A percentile compares a stretch with the other conserved stretches of the same genome.
phyloP scores from a whole-genome alignment of 2,113 vertebrate genomes.

The Electrona antarctica region DNA sequence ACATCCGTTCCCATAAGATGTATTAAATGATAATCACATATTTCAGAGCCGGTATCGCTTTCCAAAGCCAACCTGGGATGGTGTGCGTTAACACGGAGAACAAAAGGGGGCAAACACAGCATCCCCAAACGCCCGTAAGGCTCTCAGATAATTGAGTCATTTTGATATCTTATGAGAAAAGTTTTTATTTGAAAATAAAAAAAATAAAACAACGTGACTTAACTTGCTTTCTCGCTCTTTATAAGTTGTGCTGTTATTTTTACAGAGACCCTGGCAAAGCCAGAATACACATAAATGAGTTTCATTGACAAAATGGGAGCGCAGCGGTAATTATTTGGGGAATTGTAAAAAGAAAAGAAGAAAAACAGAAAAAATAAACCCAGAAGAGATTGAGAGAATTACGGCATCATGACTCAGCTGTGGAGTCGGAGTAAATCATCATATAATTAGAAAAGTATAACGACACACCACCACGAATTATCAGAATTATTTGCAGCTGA shows the following conservation, averaged over 20 bases:
- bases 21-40: slow-evolving; percentile 64
- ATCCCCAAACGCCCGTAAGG: slow-evolving; percentile 37
- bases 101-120: slow-evolving; percentile 41
- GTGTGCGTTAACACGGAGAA: slow-evolving; percentile 26
- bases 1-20: slow-evolving; percentile 44
- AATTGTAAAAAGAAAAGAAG: slow-evolving; percentile 60
- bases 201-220: slow-evolving; percentile 26
- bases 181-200: slow-evolving; percentile 47
- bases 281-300: slow-evolving; percentile 62
- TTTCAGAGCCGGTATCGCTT: slow-evolving; percentile 49
- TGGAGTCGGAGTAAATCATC: slow-evolving; percentile 61
- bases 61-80: slow-evolving; percentile 35
- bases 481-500: slow-evolving; percentile 74
- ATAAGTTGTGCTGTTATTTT: slow-evolving; percentile 46
- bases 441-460: slow-evolving; percentile 68
- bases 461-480: slow-evolving; percentile 61
- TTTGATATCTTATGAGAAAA: slow-evolving; percentile 56
- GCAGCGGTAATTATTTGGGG: slow-evolving; percentile 60
- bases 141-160: slow-evolving; percentile 55
- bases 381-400: slow-evolving; percentile 38
- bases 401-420: slow-evolving; percentile 68
- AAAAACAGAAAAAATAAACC: too few species aligned
- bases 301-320: slow-evolving; percentile 74
- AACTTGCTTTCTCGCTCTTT: slow-evolving; percentile 49
- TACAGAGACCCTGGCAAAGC: slow-evolving; percentile 55